These are phyloP conservation scores for Platorchestia sp. DNA, from an alignment of 1,140 invertebrate species.

Conservation along the genomic window DNA sequence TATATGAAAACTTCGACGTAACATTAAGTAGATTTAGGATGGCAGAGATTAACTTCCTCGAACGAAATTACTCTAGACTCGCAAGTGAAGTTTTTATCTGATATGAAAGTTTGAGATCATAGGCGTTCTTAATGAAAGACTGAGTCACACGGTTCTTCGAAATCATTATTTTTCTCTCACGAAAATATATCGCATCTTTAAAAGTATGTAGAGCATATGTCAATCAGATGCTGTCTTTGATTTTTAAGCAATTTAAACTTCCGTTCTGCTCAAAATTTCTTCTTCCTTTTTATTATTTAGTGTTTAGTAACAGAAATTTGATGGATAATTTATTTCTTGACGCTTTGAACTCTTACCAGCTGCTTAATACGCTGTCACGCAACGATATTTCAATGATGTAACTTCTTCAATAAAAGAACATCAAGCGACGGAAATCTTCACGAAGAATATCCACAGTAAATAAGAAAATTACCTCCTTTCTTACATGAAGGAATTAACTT, in stretches of 20 bases:
- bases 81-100: not conserved
- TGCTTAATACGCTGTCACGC: too few relatives aligned
- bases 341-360: not conserved
- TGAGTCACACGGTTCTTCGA: not conserved
- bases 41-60: not conserved
- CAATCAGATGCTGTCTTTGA: not conserved
- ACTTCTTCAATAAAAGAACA: too few relatives aligned
- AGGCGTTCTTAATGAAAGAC: not conserved
- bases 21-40: constrained; percentile 23
- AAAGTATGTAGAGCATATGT: not conserved
- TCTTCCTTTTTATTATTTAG: not conserved
- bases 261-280: too few relatives aligned
- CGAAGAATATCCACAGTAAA: too few relatives aligned
- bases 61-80: not conserved
- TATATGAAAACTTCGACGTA: constrained; percentile 37
- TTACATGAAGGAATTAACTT: too few relatives aligned
- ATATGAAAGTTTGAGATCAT: not conserved
- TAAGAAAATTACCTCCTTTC: too few relatives aligned
- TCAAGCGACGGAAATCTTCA: too few relatives aligned
- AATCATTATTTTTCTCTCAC: not conserved
- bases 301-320: not conserved
- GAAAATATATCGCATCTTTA: not conserved
- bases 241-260: not conserved
- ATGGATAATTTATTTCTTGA: not conserved
- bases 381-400: too few relatives aligned